Percentiles rank a stretch among this genome's conserved stretches.
These are phyloP conservation scores for Atrichornis clamosus DNA, from an alignment of 2,113 vertebrate species.

Conservation along the genomic window DNA sequence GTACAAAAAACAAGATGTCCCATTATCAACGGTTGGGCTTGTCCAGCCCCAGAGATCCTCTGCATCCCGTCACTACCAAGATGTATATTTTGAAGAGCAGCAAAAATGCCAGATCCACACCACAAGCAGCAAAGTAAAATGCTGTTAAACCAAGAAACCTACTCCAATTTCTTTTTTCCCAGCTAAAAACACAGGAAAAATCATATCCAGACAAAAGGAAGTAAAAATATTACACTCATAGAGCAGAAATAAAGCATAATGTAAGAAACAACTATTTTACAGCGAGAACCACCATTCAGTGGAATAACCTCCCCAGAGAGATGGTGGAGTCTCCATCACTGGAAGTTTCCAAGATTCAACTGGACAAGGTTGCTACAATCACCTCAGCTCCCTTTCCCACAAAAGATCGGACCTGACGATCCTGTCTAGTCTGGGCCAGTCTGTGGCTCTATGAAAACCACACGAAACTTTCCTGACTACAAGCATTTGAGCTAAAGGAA, in stretches of 20 bases:
- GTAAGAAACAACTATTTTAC: not conserved
- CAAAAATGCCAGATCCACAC: not conserved
- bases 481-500: not conserved
- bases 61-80: not conserved
- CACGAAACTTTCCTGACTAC: not conserved
- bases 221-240: not conserved
- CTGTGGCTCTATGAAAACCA: not conserved
- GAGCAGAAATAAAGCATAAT: not conserved
- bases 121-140: not conserved
- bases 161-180: rapidly evolving
- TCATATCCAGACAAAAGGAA: not conserved
- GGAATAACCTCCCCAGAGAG: not conserved
- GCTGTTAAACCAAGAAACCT: not conserved
- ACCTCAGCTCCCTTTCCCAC: not conserved
- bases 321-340: not conserved
- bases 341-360: not conserved
- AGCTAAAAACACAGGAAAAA: not conserved
- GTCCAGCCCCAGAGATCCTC: not conserved
- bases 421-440: not conserved
- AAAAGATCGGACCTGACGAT: not conserved
- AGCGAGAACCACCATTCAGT: not conserved
- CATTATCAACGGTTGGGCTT: not conserved
- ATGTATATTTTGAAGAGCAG: not conserved
- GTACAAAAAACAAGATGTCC: not conserved
- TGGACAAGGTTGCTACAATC: not conserved